Base-by-base conservation (phyloP, 2,113 vertebrate genomes). In the Zosterops pallidus region DNA sequence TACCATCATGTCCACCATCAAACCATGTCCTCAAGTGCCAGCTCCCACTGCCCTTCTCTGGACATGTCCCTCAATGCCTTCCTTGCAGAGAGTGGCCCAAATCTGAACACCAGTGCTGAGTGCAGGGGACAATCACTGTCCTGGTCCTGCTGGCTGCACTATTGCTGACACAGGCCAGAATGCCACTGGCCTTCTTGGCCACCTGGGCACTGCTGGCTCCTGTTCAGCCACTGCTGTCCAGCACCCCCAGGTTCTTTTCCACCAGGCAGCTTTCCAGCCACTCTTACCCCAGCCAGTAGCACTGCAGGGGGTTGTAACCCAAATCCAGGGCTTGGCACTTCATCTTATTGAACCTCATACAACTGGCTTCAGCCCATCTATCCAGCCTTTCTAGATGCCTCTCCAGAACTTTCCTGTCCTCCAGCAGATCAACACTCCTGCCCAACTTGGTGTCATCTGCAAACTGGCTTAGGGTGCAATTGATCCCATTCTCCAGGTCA, bases 401-500 rank as follows among this genome's bases (percentile, higher is more conserved):
- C 52, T 59, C 19, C 8, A 46, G 69, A 81, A 14, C 23, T 5
- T 33, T 46, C 22, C 50, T 52, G 52, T 33, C 52, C 10, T 74
- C 33, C 60, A 59, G 60, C 28, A 44, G 15, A 82, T 29, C 37
- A 67, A 59, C 12, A 53, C 19, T 59, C 37, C 37, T 44, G 53
- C 23, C 19, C 69, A 60, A 8, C 10, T 24, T 25, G 33, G 46
- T 52, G 46, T 82, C 19, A 75, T 12, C 13, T 46, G 19, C 24
- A n/a, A 60, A n/a, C 11, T 60, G 29, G 16, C 39, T 67, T 25
- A 67, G 28, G 23, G 46, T 25, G 33, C 33, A 37, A 56, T 5
- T 0, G 0, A 74, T 39, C 4, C 25, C 12, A 22, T 44, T 39
- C 26, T 5, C 22, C 44, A 50, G 9, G 22, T 57, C 12, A 44